Conservation (phyloP, 1,140 invertebrate genomes). For the Pentalonia nigronervosa region DNA sequence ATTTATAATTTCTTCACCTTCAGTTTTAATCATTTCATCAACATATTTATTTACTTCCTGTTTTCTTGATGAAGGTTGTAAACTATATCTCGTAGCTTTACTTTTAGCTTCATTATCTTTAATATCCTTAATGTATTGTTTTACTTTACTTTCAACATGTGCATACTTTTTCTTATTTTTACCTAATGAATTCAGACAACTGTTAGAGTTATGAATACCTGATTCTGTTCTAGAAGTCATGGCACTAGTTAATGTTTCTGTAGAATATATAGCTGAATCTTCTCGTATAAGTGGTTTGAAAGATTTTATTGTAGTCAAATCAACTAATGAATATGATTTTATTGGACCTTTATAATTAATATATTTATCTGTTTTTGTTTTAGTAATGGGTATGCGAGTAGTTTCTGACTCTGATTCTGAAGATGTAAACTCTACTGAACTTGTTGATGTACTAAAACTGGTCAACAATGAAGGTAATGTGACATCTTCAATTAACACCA, state of each 20-base stretch:
- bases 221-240: conserved; percentile 52
- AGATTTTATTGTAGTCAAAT: conserved; percentile 53
- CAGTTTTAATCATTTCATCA: conserved; percentile 41
- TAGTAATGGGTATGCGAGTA: conserved; percentile 1
- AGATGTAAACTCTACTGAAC: conserved; percentile 52
- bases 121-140: conserved; percentile 59
- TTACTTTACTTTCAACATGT: conserved; percentile 59
- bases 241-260: conserved; percentile 54
- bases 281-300: conserved; percentile 52
- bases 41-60: conserved; percentile 38
- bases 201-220: conserved; percentile 42
- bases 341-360: conserved; percentile 35
- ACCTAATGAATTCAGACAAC: not conserved
- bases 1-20: conserved; percentile 36
- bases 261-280: conserved; percentile 57
- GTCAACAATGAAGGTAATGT: conserved; percentile 55
- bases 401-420: conserved; percentile 53
- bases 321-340: conserved; percentile 51
- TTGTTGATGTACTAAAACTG: conserved; percentile 44
- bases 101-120: conserved; percentile 58
- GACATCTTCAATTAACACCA: conserved; percentile 44
- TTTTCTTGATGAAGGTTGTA: conserved; percentile 45
- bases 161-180: conserved; percentile 58
- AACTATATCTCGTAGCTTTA: conserved; percentile 48
- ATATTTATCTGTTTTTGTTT: conserved; percentile 39